Percentiles rank a stretch among this genome's conserved stretches.
These are phyloP conservation scores for Oncorhynchus keta DNA, from an alignment of 2,113 vertebrate genomes.

Conservation along the genomic window DNA sequence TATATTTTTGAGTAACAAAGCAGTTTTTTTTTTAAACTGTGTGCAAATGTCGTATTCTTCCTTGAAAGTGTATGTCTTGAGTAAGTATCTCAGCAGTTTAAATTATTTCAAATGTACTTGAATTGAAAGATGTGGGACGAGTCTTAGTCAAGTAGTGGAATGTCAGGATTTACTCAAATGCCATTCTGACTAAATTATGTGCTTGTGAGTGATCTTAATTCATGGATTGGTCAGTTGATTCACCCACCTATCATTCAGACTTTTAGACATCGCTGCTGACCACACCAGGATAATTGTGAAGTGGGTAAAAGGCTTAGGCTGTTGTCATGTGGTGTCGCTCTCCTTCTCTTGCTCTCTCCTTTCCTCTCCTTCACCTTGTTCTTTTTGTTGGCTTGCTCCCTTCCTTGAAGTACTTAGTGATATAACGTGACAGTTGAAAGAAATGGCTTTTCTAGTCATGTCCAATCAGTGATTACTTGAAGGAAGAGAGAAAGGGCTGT, in stretches of 20 bases:
- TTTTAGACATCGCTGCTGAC: background rate
- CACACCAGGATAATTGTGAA: background rate
- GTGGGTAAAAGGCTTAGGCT: background rate
- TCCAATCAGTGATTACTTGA: background rate
- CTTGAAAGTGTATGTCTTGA: background rate
- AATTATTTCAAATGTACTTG: background rate
- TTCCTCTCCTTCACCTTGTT: background rate
- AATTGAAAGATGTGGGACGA: background rate
- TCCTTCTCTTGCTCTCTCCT: background rate
- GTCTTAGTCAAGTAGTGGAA: background rate
- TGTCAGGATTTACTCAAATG: constrained; percentile 2
- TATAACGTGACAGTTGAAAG: too few species aligned
- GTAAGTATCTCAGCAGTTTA: background rate
- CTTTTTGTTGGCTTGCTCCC: background rate
- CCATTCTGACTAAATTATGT: background rate
- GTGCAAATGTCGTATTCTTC: background rate
- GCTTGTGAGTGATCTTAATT: background rate
- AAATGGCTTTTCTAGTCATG: background rate
- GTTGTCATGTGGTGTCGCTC: background rate
- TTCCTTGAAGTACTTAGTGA: background rate
- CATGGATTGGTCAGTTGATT: background rate
- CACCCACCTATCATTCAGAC: background rate
- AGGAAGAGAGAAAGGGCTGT: too few species aligned
- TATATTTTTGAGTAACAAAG: background rate
- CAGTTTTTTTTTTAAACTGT: background rate